These are phyloP conservation scores for Calephelis virginiensis DNA, from an alignment of 1,140 invertebrate genomes.

Conservation along the genomic window DNA sequence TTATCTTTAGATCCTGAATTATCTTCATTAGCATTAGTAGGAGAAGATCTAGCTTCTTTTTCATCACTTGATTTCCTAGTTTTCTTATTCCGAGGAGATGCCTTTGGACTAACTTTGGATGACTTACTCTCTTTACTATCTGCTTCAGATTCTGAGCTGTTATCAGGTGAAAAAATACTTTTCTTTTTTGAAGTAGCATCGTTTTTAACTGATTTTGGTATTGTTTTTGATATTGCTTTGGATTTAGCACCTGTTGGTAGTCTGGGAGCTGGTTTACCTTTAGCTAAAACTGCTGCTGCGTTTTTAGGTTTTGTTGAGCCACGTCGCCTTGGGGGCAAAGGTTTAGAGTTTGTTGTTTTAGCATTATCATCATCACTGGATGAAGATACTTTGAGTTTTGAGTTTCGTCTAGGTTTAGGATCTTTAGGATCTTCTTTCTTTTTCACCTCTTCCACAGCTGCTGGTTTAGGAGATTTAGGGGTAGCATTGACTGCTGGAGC, in stretches of 20 bases:
- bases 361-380: constrained; percentile 71
- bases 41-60: constrained; percentile 46
- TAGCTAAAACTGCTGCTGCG: constrained; percentile 49
- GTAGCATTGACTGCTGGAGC: constrained; percentile 39
- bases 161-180: constrained; percentile 90
- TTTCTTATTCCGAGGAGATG: constrained; percentile 53
- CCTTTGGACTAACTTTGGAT: constrained; percentile 53
- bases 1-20: constrained; percentile 72
- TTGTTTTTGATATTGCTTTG: constrained; percentile 57
- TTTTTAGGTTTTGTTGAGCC: constrained; percentile 68
- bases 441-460: constrained; percentile 65
- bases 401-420: constrained; percentile 55
- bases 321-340: constrained; percentile 52
- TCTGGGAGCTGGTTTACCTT: constrained; percentile 51
- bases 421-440: constrained; percentile 77
- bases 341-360: constrained; percentile 54
- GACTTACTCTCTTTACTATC: constrained; percentile 61
- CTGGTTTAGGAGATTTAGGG: constrained; percentile 59
- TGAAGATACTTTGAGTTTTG: constrained; percentile 60
- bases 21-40: constrained; percentile 57
- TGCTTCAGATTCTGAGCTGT: constrained; percentile 86
- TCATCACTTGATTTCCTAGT: constrained; percentile 60
- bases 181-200: constrained; percentile 83
- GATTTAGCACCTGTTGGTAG: constrained; percentile 53
- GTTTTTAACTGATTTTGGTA: constrained; percentile 61